These are phyloP conservation scores for Coecobrya sp. DNA, from an alignment of 2,888 invertebrate genomes.

Conservation along the genomic window DNA sequence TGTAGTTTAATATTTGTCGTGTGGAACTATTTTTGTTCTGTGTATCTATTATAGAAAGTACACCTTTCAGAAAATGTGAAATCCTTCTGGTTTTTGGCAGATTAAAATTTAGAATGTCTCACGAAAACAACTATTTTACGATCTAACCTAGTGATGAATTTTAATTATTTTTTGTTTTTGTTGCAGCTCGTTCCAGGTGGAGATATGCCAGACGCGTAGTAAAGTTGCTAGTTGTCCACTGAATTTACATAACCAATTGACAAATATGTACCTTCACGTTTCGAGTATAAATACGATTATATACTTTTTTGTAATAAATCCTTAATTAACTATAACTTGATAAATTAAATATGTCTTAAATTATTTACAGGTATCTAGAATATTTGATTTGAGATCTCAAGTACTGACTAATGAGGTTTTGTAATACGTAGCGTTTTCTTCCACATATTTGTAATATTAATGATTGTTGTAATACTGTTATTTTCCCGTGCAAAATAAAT, in stretches of 20 bases:
- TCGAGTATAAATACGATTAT: neutral
- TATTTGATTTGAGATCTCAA: conserved; percentile 10
- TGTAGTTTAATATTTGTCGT: too few relatives aligned
- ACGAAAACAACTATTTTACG: too few relatives aligned
- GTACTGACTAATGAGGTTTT: conserved; percentile 1
- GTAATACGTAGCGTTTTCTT: neutral
- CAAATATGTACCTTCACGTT: neutral
- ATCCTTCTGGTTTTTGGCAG: too few relatives aligned
- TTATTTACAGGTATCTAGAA: neutral
- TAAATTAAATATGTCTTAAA: neutral
- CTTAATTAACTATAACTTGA: neutral
- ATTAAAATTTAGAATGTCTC: too few relatives aligned
- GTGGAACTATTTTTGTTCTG: too few relatives aligned
- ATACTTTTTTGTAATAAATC: conserved; percentile 5
- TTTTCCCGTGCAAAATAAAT: neutral
- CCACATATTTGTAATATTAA: neutral
- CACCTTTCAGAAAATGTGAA: too few relatives aligned
- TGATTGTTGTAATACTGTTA: neutral
- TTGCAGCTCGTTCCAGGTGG: conserved; percentile 93
- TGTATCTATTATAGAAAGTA: too few relatives aligned
- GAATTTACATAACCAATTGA: neutral
- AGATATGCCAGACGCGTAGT: conserved; percentile 91
- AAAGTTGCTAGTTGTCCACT: neutral
- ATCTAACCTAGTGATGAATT: neutral
- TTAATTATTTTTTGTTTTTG: neutral